A percentile compares a stretch with the other conserved stretches of the same genome.
Conservation (phyloP, 2,797 vertebrate genomes). For the Gorsachius magnificus region DNA sequence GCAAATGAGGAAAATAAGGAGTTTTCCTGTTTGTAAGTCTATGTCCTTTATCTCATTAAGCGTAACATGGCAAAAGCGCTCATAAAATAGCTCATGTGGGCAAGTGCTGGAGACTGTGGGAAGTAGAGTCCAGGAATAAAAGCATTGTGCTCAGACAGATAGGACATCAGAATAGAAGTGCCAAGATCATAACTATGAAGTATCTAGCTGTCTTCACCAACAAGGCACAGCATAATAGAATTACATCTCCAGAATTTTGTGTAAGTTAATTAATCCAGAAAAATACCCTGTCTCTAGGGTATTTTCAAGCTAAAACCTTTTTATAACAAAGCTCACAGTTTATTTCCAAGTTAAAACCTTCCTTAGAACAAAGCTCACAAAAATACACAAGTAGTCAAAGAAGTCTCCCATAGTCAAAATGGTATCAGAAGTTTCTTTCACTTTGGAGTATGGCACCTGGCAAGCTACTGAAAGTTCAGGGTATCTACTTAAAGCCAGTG, state of each 20-base stretch:
- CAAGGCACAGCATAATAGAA: not conserved
- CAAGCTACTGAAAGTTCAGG: not conserved
- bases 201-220: not conserved
- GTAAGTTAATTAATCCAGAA: not conserved
- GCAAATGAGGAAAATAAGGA: not conserved
- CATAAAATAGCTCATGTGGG: not conserved
- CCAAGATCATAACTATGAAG: not conserved
- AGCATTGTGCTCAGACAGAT: not conserved
- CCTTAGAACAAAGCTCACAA: not conserved
- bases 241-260: not conserved
- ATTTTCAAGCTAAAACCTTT: not conserved
- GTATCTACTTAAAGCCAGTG: not conserved
- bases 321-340: not conserved
- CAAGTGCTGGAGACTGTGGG: not conserved
- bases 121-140: not conserved
- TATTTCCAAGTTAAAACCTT: not conserved
- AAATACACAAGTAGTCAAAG: not conserved
- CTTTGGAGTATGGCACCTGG: not conserved
- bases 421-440: not conserved
- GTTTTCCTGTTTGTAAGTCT: not conserved
- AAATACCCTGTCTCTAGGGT: not conserved
- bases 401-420: not conserved
- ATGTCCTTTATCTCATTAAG: not conserved
- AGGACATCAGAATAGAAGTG: not conserved
- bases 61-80: not conserved